Base-by-base conservation (phyloP, 2,888 invertebrate species). In the Uloborus plumipes region DNA sequence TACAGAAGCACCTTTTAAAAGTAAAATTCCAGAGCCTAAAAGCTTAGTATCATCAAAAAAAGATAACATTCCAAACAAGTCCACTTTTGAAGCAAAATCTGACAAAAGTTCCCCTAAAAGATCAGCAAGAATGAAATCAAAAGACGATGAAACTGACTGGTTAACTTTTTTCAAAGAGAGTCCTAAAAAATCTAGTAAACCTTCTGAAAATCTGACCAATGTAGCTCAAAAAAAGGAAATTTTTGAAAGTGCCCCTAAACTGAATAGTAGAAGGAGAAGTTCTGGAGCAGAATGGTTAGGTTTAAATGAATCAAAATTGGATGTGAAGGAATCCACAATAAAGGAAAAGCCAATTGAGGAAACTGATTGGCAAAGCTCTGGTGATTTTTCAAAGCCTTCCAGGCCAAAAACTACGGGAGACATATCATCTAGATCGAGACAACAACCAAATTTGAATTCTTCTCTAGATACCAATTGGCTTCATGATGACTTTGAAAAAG, bases 231-330 rank as follows among this genome's bases (percentile, higher is more conserved):
- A 79, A 66, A 66, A 18, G 15, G 58, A 16, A 7, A n/a, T 49
- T 2, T 13, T 26, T 22, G 31, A 9, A 22, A 67, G 14, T 22
- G 51, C 26, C 39, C 15, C 50, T 13, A 50, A 67, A 53, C 26
- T 26, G 22, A 18, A n/a, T 22, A 61, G 20, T 51, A 75, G 69
- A 22, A 72, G 77, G 51, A 72, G 62, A 64, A 73, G 69, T 51
- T 83, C 83, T 15, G 62, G 62, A 64, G 73, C 83, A 16, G 83
- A 83, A 14, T 83, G 83, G 83, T 61, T 83, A 55, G 83, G 83
- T 3, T 49, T 83, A 22, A 77, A 39, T 73, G 83, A 83, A 62
- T 47, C 83, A n/a, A 61, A 66, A 51, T 49, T 2, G 20, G 20
- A 71, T 47, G 15, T n/a, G 6, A 26, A 22, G 7, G 58, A 26